Evolutionary conservation across 1,140 invertebrate genomes (phyloP).

Genomic region (Aphaenogaster rudis): DNA sequence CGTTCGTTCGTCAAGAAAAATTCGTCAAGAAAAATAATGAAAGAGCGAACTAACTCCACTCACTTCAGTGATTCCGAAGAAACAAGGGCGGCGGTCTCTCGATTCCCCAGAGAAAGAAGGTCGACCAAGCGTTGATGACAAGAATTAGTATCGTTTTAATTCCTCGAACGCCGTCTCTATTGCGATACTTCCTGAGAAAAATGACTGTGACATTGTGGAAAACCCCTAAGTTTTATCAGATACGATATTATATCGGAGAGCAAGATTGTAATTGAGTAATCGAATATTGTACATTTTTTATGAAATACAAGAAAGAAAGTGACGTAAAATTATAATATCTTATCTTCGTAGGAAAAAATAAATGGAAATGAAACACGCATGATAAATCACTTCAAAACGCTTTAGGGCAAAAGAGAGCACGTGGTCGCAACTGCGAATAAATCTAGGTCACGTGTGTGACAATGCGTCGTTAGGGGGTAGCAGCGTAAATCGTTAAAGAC

Average conservation of each 20-base stretch:
- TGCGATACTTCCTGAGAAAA: background rate
- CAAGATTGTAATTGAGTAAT: background rate
- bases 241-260: background rate
- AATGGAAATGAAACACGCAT: background rate
- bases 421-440: background rate
- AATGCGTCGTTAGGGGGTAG: background rate
- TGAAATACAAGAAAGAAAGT: background rate
- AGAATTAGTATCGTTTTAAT: slow-evolving; percentile 15
- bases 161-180: background rate
- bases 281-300: background rate
- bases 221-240: background rate
- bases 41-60: background rate
- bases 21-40: background rate
- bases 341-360: background rate
- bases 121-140: background rate
- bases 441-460: background rate
- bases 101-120: slow-evolving; percentile 4
- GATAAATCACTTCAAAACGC: background rate
- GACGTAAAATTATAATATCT: background rate
- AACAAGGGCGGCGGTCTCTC: background rate
- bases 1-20: background rate
- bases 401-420: background rate
- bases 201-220: background rate
- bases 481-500: background rate
- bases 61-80: background rate